Base-by-base conservation (phyloP, 2,797 vertebrate genomes). In the Manis pentadactyla region DNA sequence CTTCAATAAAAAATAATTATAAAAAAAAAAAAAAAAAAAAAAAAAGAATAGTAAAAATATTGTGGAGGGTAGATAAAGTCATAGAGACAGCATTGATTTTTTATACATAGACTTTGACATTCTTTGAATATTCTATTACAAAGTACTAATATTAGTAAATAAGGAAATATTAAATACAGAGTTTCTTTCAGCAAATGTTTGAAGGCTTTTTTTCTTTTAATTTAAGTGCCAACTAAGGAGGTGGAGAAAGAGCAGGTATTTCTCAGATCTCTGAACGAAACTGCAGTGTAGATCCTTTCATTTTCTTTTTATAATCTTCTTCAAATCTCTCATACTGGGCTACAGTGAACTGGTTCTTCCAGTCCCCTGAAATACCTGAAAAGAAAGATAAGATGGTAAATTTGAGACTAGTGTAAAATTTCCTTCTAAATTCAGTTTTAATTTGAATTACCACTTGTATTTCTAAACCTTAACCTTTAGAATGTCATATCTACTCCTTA, bases 321-420 rank as follows among this genome's bases (percentile, higher is more conserved):
- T 99, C 99, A 97, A 99, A 99, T 86, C 95, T 88, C 93, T 98
- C 98, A 78, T 97, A 97, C 89, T 99, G 99, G 90, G 98, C 98
- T 0, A 98, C 90, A 77, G 98, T 99, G 95, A 99, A 99, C 75
- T 99, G 98, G 96, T 99, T 99, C 88, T 77, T 98, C 99, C 99
- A 99, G 74, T 99, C 99, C n/a, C 99, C 99, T 1, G 99, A 99
- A 98, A 98, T 98, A 75, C 99, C 99, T 99, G 97, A 61, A 86
- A 97, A 69, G 25, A 31, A 94, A 75, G 82, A 57, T 42, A 49
- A 89, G 53, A 57, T 39, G 29, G 4, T 63, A 91, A 63, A 61
- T 34, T 77, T 93, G 29, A 51, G 18, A 71, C 8, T 29, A 71
- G 1, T 87, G 1, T 46, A 42, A 66, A 64, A 57, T 42, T 55